A percentile compares a stretch with the other conserved stretches of the same genome.
Conservation (phyloP, 1,140 invertebrate species). For the Trypoxylus dichotomus region DNA sequence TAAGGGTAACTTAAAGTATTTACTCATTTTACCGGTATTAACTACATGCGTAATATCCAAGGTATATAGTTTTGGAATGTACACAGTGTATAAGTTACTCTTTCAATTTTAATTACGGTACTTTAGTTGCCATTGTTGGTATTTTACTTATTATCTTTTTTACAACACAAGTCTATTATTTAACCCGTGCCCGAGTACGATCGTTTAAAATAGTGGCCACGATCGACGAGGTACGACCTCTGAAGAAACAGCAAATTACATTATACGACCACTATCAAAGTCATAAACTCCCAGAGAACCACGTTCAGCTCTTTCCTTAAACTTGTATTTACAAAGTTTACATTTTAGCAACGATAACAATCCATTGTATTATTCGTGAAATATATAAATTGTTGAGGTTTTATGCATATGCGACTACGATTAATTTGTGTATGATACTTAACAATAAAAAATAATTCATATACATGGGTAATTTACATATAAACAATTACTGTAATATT, state of each 20-base stretch:
- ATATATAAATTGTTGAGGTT: background rate
- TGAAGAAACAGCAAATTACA: slow-evolving; percentile 28
- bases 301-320: slow-evolving; percentile 26
- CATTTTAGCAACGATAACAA: slow-evolving; percentile 25
- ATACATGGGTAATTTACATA: too few relatives aligned
- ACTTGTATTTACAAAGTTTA: slow-evolving; percentile 28
- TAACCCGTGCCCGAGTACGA: background rate
- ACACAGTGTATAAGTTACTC: background rate
- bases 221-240: slow-evolving; percentile 2
- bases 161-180: slow-evolving; percentile 11
- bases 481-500: too few relatives aligned
- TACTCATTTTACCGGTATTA: too few relatives aligned
- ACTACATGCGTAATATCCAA: too few relatives aligned
- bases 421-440: too few relatives aligned
- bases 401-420: too few relatives aligned
- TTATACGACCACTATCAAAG: slow-evolving; percentile 24
- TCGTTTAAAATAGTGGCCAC: slow-evolving; percentile 21
- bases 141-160: background rate
- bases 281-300: slow-evolving; percentile 22
- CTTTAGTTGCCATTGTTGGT: slow-evolving; percentile 9
- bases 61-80: too few relatives aligned
- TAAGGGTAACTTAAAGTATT: too few relatives aligned
- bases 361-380: background rate
- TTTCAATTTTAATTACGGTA: slow-evolving; percentile 11
- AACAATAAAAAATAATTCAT: too few relatives aligned